Evolutionary conservation across 2,888 invertebrate species (phyloP).

Genomic region (Ectemnius cavifrons): DNA sequence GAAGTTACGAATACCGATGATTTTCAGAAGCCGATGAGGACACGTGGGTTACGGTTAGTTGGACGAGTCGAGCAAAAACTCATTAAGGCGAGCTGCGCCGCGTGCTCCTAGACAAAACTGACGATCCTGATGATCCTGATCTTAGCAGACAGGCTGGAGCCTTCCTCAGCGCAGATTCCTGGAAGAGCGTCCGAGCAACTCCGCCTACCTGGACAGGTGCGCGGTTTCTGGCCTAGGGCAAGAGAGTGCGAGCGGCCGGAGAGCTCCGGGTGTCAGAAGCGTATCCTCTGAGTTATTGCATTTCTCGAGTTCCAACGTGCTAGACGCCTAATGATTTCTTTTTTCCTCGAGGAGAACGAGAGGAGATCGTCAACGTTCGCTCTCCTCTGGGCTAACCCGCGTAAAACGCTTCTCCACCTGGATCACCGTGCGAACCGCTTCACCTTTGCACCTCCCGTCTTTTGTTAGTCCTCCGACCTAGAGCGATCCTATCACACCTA

Average conservation of each 20-base stretch:
- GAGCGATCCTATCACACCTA: conserved; percentile 45
- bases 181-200: conserved; percentile 67
- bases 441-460: conserved; percentile 40
- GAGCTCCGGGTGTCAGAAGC: conserved; percentile 68
- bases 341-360: conserved; percentile 25
- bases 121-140: conserved; percentile 73
- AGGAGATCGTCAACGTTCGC: conserved; percentile 44
- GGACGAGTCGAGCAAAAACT: conserved; percentile 63
- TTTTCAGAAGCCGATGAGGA: not conserved
- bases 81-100: conserved; percentile 69
- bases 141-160: conserved; percentile 75
- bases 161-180: conserved; percentile 69
- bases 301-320: conserved; percentile 68
- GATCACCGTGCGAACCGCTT: conserved; percentile 46
- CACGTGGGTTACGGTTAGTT: conserved; percentile 11
- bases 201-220: conserved; percentile 77
- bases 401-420: conserved; percentile 45
- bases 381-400: conserved; percentile 32
- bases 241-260: conserved; percentile 37
- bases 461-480: conserved; percentile 30
- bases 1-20: not conserved
- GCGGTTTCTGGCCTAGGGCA: conserved; percentile 67
- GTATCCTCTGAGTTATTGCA: conserved; percentile 73
- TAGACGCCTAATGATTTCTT: conserved; percentile 66
- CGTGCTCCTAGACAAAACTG: conserved; percentile 68